Percentiles rank a stretch among this genome's conserved stretches.
Conservation (phyloP, 1,140 invertebrate genomes). For the Sinella curviseta region DNA sequence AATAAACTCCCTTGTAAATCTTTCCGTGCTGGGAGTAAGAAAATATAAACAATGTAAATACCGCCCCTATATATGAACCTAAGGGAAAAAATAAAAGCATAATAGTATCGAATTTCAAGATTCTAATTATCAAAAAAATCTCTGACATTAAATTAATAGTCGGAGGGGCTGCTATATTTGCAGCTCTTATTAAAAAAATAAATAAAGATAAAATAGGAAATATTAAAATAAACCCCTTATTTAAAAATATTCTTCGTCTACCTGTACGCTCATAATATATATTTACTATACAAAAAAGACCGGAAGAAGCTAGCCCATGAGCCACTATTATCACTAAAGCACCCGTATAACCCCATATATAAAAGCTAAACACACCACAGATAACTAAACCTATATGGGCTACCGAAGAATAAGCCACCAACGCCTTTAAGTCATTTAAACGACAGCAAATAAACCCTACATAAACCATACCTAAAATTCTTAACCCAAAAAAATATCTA, state of each 20-base stretch:
- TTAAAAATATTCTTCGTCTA: conserved; percentile 56
- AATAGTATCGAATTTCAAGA: conserved; percentile 18
- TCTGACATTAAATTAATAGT: conserved; percentile 43
- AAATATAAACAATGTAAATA: conserved; percentile 45
- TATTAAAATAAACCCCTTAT: conserved; percentile 53
- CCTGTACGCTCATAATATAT: conserved; percentile 61
- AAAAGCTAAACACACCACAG: conserved; percentile 57
- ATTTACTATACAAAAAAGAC: conserved; percentile 69
- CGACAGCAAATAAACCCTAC: conserved; percentile 64
- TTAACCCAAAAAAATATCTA: conserved; percentile 58
- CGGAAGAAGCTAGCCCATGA: conserved; percentile 66
- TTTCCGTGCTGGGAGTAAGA: conserved; percentile 61
- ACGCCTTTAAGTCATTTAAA: conserved; percentile 63
- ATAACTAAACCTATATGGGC: conserved; percentile 63
- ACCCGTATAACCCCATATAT: conserved; percentile 57
- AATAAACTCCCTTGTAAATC: conserved; percentile 55
- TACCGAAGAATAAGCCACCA: conserved; percentile 67
- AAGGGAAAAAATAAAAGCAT: conserved; percentile 39
- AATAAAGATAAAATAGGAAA: conserved; percentile 55
- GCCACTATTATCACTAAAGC: conserved; percentile 63
- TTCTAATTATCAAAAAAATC: conserved; percentile 38
- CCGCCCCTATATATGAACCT: conserved; percentile 38
- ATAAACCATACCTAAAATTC: conserved; percentile 60
- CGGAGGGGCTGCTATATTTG: conserved; percentile 46
- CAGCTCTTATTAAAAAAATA: conserved; percentile 38